Evolutionary conservation across 2,888 invertebrate genomes (phyloP), one percentile per base, ranked within the genome.

Genomic region (Latrodectus elegans): DNA sequence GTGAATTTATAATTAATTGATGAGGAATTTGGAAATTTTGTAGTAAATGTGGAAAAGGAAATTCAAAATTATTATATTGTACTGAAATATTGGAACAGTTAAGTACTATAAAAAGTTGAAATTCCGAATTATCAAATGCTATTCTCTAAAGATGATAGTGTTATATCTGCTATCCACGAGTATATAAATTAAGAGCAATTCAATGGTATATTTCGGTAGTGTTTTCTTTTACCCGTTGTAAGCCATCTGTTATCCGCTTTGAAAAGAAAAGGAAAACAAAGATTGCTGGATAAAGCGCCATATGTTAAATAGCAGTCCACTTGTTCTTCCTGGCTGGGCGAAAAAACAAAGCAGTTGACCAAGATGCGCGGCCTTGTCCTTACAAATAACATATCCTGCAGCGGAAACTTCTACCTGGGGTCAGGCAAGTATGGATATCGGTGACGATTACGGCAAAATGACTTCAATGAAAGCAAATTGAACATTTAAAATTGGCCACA

Each of bases 181-280:
- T 22, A 0, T 22, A 22, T 22, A 22, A 22, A 22, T 22, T 22
- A 22, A 1, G 22, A 22, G 22, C 22, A 22, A 22, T 22, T 22
- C 22, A 22, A 22, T 22, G 22, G 22, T 22, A 1, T 22, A 22
- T 22, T 22, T 22, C 22, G 22, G 22, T 22, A 22, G 22, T 22
- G 22, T 22, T 22, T 0, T 22, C 22, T 22, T 15, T 55, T 55
- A 14, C 55, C 55, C 55, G 55, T 55, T 55, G 55, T 55, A 55
- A 55, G 55, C 55, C 79, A 79, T 70, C 79, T 79, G 79, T 38
- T 79, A 71, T 71, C 70, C 79, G 70, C 70, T n/a, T 52, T 17
- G n/a, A 60, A 52, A 49, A 4, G 1, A 73, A 73, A 53, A 52
- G 60, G 55, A 73, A 83, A 83, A 70, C 75, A 76, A 76, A 83